Evolutionary conservation across 1,140 invertebrate genomes (phyloP).

Genomic region (Myzus persicae): DNA sequence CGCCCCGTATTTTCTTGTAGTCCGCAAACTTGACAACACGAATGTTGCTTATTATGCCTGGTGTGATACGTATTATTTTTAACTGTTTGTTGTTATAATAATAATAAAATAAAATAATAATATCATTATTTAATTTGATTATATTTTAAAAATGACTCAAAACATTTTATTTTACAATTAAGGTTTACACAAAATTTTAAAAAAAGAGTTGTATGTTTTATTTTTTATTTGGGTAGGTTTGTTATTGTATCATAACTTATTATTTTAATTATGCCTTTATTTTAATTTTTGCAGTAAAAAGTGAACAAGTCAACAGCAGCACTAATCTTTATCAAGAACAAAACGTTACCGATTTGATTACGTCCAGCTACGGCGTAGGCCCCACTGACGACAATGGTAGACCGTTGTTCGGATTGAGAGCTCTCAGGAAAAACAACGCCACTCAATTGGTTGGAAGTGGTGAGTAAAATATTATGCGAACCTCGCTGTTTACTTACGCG

Average conservation of each 20-base stretch:
- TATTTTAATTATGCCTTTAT: not conserved
- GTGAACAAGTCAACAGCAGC: constrained; percentile 32
- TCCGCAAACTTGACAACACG: not conserved
- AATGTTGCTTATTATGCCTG: not conserved
- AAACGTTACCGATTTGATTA: constrained; percentile 70
- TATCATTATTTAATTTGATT: not conserved
- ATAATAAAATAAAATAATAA: not conserved
- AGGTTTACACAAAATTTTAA: not conserved
- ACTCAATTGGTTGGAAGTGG: not conserved
- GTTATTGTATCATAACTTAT: not conserved
- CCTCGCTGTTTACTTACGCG: not conserved
- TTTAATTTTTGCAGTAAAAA: constrained; percentile 27
- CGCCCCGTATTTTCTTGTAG: not conserved
- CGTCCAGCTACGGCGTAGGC: constrained; percentile 81
- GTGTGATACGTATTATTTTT: not conserved
- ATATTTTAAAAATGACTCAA: not conserved
- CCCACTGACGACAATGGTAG: constrained; percentile 80
- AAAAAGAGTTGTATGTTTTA: not conserved
- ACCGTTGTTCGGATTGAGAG: constrained; percentile 78
- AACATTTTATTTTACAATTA: not conserved
- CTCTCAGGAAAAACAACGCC: constrained; percentile 71
- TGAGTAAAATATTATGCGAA: not conserved
- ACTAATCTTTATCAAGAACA: not conserved
- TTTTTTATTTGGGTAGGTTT: not conserved
- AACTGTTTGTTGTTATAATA: not conserved